Conservation (phyloP, 2,113 vertebrate species). For the Philantomba maxwellii region DNA sequence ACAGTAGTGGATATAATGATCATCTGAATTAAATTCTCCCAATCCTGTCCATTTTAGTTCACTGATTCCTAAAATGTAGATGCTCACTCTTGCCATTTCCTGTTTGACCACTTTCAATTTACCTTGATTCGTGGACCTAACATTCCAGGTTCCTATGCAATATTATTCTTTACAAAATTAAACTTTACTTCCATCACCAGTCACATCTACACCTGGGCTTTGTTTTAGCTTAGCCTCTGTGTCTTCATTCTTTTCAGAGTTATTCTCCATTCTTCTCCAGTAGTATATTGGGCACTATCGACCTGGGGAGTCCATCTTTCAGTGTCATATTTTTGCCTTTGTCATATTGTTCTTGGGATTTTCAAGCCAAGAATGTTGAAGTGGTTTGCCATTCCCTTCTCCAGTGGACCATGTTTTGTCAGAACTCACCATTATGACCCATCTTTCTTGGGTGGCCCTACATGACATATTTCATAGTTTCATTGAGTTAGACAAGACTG, state of each 20-base stretch:
- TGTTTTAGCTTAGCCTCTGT: neutral
- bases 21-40: neutral
- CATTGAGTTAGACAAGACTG: neutral
- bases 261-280: neutral
- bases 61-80: neutral
- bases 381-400: neutral
- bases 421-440: neutral
- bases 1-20: neutral
- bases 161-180: neutral
- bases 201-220: neutral
- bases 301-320: neutral
- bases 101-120: neutral
- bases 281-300: neutral
- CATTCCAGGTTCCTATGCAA: neutral
- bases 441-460: fast-evolving
- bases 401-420: neutral
- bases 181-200: neutral
- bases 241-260: neutral
- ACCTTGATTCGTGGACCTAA: neutral
- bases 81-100: neutral
- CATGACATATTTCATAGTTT: neutral
- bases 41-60: neutral
- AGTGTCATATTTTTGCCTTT: neutral
- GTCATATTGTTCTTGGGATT: neutral
- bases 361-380: neutral